Conservation (phyloP, 2,888 invertebrate genomes). For the Xestia rhomboidea region DNA sequence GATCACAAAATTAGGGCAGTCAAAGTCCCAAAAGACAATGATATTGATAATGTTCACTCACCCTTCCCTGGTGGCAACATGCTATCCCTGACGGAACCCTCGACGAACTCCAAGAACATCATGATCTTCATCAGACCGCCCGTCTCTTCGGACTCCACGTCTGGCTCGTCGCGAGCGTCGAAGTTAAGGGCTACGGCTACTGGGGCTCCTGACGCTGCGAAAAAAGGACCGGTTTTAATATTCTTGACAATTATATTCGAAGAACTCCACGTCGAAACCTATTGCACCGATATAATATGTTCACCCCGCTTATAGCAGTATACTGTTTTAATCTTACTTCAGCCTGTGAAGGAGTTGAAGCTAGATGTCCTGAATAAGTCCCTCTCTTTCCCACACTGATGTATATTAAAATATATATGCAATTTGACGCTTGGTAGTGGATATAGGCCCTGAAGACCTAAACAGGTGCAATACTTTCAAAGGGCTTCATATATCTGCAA, state of each 20-base stretch:
- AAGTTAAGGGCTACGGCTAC: constrained; percentile 95
- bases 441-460: neutral
- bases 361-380: neutral
- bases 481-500: neutral
- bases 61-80: constrained; percentile 86
- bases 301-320: neutral
- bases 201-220: constrained; percentile 78
- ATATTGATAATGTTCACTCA: constrained; percentile 56
- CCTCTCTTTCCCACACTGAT: neutral
- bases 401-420: neutral
- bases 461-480: neutral
- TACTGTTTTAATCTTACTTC: neutral
- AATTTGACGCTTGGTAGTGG: neutral
- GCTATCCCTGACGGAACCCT: constrained; percentile 93
- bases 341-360: neutral
- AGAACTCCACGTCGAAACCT: neutral
- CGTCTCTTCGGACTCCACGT: constrained; percentile 89
- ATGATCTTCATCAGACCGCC: constrained; percentile 94
- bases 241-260: neutral
- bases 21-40: neutral
- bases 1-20: neutral
- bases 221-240: neutral
- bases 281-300: neutral
- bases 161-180: constrained; percentile 95
- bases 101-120: constrained; percentile 94